Percentiles rank a stretch among this genome's conserved stretches.
These are phyloP conservation scores for Drosophila multiciliata DNA, from an alignment of 2,888 invertebrate species.

Conservation along the genomic window DNA sequence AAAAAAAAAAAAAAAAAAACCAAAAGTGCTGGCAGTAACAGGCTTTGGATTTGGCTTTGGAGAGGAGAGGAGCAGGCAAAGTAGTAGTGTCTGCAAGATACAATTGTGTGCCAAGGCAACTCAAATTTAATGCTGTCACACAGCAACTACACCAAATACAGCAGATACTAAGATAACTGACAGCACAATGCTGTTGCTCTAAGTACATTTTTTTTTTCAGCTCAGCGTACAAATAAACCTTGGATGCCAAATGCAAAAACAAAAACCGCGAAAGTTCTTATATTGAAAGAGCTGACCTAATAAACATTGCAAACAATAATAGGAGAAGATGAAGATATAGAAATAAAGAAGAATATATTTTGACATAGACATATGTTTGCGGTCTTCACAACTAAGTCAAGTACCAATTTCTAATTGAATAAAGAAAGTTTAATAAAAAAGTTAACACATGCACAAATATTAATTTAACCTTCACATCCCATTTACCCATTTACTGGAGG, in stretches of 20 bases:
- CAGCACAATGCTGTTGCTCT: conserved; percentile 40
- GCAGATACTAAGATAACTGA: conserved; percentile 43
- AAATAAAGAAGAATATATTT: not conserved
- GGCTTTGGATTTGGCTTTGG: conserved; percentile 29
- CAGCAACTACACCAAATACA: conserved; percentile 28
- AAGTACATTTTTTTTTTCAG: conserved; percentile 23
- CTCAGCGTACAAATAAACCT: conserved; percentile 1
- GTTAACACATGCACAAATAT: not conserved
- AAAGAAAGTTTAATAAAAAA: not conserved
- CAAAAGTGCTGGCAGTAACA: conserved; percentile 3
- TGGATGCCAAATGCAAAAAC: conserved; percentile 6
- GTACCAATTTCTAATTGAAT: not conserved
- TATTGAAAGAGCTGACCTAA: conserved; percentile 20
- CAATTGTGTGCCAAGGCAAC: conserved; percentile 45
- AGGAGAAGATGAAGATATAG: not conserved
- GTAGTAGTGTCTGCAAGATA: conserved; percentile 13
- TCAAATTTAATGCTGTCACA: conserved; percentile 62
- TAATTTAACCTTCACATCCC: not conserved
- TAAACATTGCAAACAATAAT: conserved; percentile 2
- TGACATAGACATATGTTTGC: not conserved
- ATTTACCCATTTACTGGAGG: not conserved
- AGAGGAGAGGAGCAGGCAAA: not conserved
- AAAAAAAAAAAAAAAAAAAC: not conserved
- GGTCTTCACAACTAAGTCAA: too few relatives aligned
- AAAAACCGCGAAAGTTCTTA: conserved; percentile 1